These are phyloP conservation scores for Graphium colonna DNA, from an alignment of 2,888 invertebrate species.

Conservation along the genomic window DNA sequence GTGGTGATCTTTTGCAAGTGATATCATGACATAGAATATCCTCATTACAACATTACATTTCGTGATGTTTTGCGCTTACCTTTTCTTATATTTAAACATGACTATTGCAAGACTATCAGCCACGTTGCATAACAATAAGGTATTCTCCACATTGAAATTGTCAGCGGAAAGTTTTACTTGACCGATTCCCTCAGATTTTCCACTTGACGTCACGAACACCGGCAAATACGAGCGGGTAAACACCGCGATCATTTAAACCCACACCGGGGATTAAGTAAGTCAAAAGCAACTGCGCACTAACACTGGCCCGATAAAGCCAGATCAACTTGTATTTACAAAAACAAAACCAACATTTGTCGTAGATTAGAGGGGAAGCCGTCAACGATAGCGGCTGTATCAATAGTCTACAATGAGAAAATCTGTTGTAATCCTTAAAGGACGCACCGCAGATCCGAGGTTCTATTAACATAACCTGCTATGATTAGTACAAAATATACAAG, in stretches of 20 bases:
- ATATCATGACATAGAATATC: no score
- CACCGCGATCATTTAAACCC: background rate
- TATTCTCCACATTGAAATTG: no score
- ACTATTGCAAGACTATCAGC: no score
- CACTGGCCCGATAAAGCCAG: constrained; percentile 25
- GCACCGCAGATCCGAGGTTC: constrained; percentile 44
- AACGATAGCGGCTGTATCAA: constrained; percentile 52
- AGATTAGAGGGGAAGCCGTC: constrained; percentile 49
- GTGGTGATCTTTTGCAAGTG: no score
- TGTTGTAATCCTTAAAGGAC: constrained; percentile 51
- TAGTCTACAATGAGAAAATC: constrained; percentile 62
- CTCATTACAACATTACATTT: no score
- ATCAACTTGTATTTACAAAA: constrained; percentile 50
- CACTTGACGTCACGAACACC: background rate
- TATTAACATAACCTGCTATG: no score
- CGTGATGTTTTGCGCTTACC: no score
- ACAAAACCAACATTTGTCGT: constrained; percentile 52
- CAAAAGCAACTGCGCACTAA: constrained; percentile 14
- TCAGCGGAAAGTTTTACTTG: background rate
- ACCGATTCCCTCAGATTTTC: background rate
- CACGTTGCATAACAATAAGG: no score
- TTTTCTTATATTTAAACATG: no score
- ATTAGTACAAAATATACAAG: no score
- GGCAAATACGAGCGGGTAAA: background rate
- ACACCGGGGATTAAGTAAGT: constrained; percentile 10